phyloP scores from a whole-genome alignment of 2,888 invertebrate genomes.

The Notodonta ziczac region DNA sequence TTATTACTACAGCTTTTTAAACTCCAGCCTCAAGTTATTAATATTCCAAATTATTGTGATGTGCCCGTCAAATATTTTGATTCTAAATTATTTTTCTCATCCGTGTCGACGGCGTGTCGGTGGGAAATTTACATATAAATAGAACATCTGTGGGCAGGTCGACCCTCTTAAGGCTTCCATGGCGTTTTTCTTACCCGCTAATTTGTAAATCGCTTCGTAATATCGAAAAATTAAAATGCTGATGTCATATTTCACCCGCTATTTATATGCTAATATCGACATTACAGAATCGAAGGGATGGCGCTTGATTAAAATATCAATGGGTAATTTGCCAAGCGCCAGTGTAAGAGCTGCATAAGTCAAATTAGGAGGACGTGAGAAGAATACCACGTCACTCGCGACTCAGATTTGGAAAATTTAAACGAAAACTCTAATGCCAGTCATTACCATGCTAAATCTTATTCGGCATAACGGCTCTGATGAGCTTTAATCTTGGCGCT shows the following conservation, averaged over 20 bases:
- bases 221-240: conserved; percentile 84
- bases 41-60: conserved; percentile 45
- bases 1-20: conserved; percentile 16
- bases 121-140: conserved; percentile 83
- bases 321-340: conserved; percentile 68
- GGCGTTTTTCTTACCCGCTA: conserved; percentile 82
- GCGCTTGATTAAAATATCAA: conserved; percentile 79
- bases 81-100: conserved; percentile 76
- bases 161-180: conserved; percentile 77
- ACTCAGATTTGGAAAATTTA: conserved; percentile 22
- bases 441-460: conserved; percentile 72
- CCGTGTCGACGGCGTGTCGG: conserved; percentile 72
- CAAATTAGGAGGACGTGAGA: conserved; percentile 52
- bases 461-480: conserved; percentile 68
- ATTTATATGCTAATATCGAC: conserved; percentile 81
- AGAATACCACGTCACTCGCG: conserved; percentile 51
- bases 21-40: conserved; percentile 27
- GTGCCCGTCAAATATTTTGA: conserved; percentile 71
- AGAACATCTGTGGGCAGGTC: conserved; percentile 80
- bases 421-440: conserved; percentile 48
- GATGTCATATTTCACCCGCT: conserved; percentile 82
- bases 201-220: conserved; percentile 84
- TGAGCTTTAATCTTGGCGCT: conserved; percentile 77
- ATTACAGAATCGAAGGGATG: conserved; percentile 63
- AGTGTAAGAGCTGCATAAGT: conserved; percentile 52